Percentiles rank a stretch among this genome's conserved stretches.
Conservation (phyloP, 2,113 vertebrate species). For the Dascyllus trimaculatus region DNA sequence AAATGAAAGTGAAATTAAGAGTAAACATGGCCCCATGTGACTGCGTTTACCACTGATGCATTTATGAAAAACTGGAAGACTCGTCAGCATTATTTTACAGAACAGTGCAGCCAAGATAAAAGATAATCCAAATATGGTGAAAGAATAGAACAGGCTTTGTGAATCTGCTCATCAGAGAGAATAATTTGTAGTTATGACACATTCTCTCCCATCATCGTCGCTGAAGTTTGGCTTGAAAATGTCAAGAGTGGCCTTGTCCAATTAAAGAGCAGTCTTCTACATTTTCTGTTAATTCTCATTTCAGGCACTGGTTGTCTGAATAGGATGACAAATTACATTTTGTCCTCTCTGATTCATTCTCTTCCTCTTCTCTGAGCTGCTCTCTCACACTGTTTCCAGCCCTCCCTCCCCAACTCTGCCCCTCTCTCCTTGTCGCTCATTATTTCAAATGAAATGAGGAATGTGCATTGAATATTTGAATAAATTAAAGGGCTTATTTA, state of each 20-base stretch:
- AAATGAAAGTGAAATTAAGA: constrained; percentile 12
- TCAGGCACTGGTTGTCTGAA: constrained; percentile 76
- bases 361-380: constrained; percentile 55
- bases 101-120: constrained; percentile 31
- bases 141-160: constrained; percentile 28
- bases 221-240: constrained; percentile 77
- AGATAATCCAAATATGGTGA: constrained; percentile 41
- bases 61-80: neutral
- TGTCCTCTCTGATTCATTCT: constrained; percentile 77
- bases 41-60: neutral
- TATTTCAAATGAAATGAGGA: constrained; percentile 79
- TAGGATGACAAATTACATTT: constrained; percentile 82
- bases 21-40: neutral
- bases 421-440: constrained; percentile 74
- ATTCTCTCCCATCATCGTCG: constrained; percentile 57
- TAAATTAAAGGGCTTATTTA: constrained; percentile 73
- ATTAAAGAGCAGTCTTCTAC: constrained; percentile 78
- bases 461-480: constrained; percentile 78
- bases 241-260: constrained; percentile 81
- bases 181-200: constrained; percentile 75
- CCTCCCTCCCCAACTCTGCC: constrained; percentile 28
- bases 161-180: constrained; percentile 55
- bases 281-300: constrained; percentile 75
- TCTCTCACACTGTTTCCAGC: constrained; percentile 28
- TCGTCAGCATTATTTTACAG: constrained; percentile 20